These are phyloP conservation scores for Drosophila crucigera DNA, from an alignment of 2,888 invertebrate species.

Conservation along the genomic window DNA sequence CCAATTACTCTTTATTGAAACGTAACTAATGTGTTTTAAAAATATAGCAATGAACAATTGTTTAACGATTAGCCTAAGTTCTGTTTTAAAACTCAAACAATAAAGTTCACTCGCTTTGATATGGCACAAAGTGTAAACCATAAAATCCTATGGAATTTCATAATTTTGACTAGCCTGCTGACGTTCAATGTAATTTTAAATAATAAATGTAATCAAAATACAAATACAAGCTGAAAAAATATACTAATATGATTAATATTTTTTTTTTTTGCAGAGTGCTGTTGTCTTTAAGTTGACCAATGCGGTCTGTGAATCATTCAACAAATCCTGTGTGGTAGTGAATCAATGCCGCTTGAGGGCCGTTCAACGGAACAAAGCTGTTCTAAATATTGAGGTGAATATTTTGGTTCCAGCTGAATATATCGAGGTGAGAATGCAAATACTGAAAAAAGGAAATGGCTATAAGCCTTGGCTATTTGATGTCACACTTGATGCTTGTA, in stretches of 20 bases:
- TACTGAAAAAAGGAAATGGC: constrained; percentile 9
- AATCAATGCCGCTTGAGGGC: constrained; percentile 13
- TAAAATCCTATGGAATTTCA: not conserved
- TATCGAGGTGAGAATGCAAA: not conserved
- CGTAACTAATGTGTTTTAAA: not conserved
- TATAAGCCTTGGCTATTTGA: constrained; percentile 29
- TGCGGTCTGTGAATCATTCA: constrained; percentile 12
- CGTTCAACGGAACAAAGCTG: constrained; percentile 19
- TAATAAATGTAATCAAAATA: not conserved
- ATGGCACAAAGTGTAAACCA: not conserved
- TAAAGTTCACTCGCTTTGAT: not conserved
- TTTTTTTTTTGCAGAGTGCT: not conserved
- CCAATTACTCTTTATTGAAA: not conserved
- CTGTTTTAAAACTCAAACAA: not conserved
- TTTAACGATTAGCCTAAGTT: not conserved
- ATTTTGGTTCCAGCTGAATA: not conserved
- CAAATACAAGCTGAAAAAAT: not conserved
- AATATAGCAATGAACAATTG: not conserved
- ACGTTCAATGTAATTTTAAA: not conserved
- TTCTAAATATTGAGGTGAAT: not conserved
- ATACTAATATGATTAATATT: too few species aligned
- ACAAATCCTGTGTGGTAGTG: constrained; percentile 12
- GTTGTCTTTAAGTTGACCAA: constrained; percentile 22
- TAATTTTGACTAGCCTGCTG: not conserved
- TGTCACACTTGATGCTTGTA: not conserved